Percentiles rank a stretch among this genome's conserved stretches.
Evolutionary conservation across 1,140 invertebrate genomes (phyloP).

Genomic region (Apis mellifera): DNA sequence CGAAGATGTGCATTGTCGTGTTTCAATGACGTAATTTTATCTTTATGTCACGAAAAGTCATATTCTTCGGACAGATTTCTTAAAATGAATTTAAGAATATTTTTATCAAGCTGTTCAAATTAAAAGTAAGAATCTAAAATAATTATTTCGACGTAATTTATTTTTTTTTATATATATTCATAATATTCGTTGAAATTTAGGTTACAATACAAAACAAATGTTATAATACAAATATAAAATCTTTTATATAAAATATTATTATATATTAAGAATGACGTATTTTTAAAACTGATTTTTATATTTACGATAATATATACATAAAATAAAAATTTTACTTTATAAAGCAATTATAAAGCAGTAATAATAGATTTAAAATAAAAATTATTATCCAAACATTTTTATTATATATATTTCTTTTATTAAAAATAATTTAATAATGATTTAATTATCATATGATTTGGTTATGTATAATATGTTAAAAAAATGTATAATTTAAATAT

Average conservation of each 20-base stretch:
- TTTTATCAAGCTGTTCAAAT: slow-evolving; percentile 7
- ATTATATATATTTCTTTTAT: background rate
- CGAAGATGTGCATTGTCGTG: slow-evolving; percentile 46
- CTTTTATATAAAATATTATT: too few relatives aligned
- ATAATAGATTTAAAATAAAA: too few relatives aligned
- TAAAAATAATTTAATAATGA: background rate
- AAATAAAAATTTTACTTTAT: too few relatives aligned
- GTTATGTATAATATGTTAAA: too few relatives aligned
- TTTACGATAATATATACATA: too few relatives aligned
- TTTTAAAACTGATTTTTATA: too few relatives aligned
- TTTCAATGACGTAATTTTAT: slow-evolving; percentile 48
- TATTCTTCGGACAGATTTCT: slow-evolving; percentile 2
- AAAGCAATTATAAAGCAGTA: too few relatives aligned
- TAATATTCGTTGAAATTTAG: background rate
- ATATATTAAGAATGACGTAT: too few relatives aligned
- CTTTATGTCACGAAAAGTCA: slow-evolving; percentile 33
- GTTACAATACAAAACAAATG: slow-evolving; percentile 15
- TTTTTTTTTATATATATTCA: background rate
- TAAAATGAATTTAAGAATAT: slow-evolving; percentile 30
- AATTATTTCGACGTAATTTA: background rate
- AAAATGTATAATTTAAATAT: too few relatives aligned
- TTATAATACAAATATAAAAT: too few relatives aligned
- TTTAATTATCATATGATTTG: background rate
- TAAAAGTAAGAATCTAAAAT: slow-evolving; percentile 23
- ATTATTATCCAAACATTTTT: too few relatives aligned